Evolutionary conservation across 2,888 invertebrate species (phyloP).

Genomic region (Busseola fusca): DNA sequence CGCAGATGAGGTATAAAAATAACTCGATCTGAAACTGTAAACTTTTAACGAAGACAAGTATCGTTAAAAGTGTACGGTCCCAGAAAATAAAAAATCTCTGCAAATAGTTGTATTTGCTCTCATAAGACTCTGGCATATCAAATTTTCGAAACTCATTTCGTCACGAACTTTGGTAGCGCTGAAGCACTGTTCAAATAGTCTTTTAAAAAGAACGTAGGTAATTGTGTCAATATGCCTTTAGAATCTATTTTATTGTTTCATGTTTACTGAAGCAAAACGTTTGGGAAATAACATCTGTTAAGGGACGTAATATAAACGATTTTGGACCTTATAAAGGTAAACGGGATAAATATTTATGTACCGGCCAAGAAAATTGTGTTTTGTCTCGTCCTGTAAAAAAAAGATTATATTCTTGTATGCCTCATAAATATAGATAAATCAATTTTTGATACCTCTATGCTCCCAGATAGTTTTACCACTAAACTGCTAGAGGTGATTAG

Average conservation of each 20-base stretch:
- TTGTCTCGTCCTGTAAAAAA: not conserved
- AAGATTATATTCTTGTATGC: no score
- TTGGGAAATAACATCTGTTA: constrained; percentile 37
- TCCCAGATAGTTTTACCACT: no score
- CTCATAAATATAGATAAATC: no score
- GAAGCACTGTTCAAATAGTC: constrained; percentile 22
- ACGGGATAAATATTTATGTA: not conserved
- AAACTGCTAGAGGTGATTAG: no score
- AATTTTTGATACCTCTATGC: no score
- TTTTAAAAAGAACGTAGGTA: constrained; percentile 22
- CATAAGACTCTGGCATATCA: not conserved
- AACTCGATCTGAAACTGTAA: not conserved
- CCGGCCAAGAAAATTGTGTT: not conserved
- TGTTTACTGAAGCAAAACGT: constrained; percentile 29
- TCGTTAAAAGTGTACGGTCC: no score
- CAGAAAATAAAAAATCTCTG: not conserved
- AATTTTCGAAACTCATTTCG: not conserved
- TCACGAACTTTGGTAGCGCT: not conserved
- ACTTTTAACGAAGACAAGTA: no score
- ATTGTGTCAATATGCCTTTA: constrained; percentile 39
- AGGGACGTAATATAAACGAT: constrained; percentile 6
- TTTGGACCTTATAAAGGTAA: constrained; percentile 3
- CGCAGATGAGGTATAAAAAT: not conserved
- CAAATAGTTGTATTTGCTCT: no score
- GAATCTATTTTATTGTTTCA: constrained; percentile 35